phyloP scores from a whole-genome alignment of 2,113 vertebrate genomes.

The Chitala chitala region DNA sequence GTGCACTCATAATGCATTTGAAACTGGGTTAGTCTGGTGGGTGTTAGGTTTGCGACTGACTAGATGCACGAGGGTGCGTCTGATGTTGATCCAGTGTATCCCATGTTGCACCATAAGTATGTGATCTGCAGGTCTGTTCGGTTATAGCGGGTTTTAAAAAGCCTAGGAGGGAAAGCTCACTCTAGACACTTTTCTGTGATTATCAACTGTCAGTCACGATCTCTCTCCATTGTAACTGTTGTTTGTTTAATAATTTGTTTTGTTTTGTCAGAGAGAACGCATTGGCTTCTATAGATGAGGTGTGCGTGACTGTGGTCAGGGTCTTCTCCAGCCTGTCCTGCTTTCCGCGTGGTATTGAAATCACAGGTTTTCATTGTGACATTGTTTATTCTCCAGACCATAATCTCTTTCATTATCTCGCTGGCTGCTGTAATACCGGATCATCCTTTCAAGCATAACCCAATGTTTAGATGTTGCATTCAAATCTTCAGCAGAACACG shows the following conservation, averaged over 20 bases:
- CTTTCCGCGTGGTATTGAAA: background rate
- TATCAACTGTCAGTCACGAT: background rate
- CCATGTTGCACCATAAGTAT: too few relatives aligned
- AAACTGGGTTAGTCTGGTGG: background rate
- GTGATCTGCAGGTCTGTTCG: too few relatives aligned
- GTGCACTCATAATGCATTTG: background rate
- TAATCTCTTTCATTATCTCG: background rate
- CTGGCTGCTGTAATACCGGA: background rate
- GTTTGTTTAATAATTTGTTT: background rate
- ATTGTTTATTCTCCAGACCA: background rate
- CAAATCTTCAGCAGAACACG: background rate
- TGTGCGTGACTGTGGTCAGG: background rate
- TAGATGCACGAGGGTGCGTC: background rate
- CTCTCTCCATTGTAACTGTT: background rate
- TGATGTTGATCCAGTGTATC: too few relatives aligned
- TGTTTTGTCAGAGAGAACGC: constrained; percentile 1
- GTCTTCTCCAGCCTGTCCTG: background rate
- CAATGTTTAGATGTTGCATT: too few relatives aligned
- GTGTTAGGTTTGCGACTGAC: background rate
- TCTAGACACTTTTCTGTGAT: background rate
- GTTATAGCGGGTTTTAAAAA: background rate
- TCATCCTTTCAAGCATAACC: background rate
- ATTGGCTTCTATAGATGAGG: background rate
- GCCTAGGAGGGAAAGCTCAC: background rate
- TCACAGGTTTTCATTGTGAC: background rate